Evolutionary conservation across 2,797 vertebrate genomes (phyloP).

Genomic region (Malacoraja senta): DNA sequence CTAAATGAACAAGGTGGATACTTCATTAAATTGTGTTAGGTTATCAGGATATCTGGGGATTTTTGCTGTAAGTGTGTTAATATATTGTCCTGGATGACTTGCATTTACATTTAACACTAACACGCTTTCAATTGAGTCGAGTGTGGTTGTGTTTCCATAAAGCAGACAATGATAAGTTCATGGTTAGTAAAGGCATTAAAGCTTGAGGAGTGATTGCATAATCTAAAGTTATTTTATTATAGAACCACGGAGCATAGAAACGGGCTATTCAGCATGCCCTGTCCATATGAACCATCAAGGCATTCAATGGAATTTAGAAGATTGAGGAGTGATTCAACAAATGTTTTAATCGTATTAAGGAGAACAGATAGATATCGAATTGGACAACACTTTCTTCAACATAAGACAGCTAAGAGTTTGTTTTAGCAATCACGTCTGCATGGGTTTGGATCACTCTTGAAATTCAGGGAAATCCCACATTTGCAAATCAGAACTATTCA

Average conservation of each 20-base stretch:
- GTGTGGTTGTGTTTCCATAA: background rate
- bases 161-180: background rate
- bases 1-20: background rate
- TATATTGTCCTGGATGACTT: background rate
- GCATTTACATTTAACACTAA: background rate
- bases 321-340: background rate
- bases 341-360: background rate
- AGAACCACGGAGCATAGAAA: too few relatives aligned
- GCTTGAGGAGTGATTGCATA: background rate
- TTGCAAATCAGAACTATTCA: too few relatives aligned
- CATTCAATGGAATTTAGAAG: background rate
- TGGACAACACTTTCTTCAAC: too few relatives aligned
- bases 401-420: too few relatives aligned
- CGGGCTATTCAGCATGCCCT: too few relatives aligned
- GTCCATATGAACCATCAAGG: too few relatives aligned
- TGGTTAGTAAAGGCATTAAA: background rate
- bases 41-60: background rate
- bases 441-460: too few relatives aligned
- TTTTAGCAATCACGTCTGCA: too few relatives aligned
- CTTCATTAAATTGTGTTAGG: background rate
- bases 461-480: too few relatives aligned
- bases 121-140: background rate
- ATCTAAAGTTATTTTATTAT: background rate
- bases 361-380: too few relatives aligned
- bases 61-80: background rate